Base-by-base conservation (phyloP, 2,888 invertebrate species). In the Stramonita haemastoma region DNA sequence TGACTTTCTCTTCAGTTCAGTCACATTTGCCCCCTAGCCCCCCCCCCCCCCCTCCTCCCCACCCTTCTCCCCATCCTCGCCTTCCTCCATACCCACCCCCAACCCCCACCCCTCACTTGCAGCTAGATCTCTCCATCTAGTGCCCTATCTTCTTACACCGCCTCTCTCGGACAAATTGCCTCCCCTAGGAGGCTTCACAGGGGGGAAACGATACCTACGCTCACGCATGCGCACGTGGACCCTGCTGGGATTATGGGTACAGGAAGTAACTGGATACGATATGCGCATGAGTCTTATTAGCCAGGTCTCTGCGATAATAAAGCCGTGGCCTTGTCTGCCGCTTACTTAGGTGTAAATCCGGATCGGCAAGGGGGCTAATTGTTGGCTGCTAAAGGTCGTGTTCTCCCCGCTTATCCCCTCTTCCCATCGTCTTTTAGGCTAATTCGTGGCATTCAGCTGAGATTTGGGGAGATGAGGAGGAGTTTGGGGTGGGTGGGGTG, bases 201-300 rank as follows among this genome's bases (percentile, higher is more conserved):
- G 46, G 46, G 84, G 56, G n/a, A 57, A 56, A 57, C 8, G 29
- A 57, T 56, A 84, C 57, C 56, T 4, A 57, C 0, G 17, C 22
- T 29, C 46, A 83, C 84, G 36, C 26, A 84, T 57, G 57, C 57
- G 34, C 84, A 29, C 56, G 22, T 57, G 56, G 29, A 36, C 57
- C 84, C 84, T 36, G 84, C 84, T 57, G 57, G 29, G 29, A 57
- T n/a, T 85, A n/a, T 85, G 57, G 29, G 84, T 1, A 57, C 8
- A 26, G 84, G 57, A 17, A 57, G 84, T 57, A 56, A 85, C 29
- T 29, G 57, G 56, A 57, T 85, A 85, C 57, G 57, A 85, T 57
- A 29, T 57, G 57, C 57, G 84, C 36, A 29, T 57, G 56, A n/a
- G 84, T 57, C 57, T 17, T 85, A 34, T 85, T 85, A 57, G 29